Conservation (phyloP, 1,140 invertebrate genomes). For the Leptopilina boulardi region DNA sequence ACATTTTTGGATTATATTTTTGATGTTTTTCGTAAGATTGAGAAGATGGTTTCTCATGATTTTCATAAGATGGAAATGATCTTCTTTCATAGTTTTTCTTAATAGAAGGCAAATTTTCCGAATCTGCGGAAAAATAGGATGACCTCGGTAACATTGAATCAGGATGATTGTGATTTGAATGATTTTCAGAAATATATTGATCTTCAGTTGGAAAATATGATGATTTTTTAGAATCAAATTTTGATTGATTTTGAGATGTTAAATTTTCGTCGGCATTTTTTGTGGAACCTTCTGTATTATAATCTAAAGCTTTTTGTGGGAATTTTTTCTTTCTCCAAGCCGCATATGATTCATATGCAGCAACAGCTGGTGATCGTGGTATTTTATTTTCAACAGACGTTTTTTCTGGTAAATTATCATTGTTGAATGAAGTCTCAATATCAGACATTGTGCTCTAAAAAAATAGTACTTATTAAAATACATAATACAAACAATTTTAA, state of each 20-base stretch:
- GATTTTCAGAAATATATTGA: background rate
- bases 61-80: background rate
- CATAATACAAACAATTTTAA: background rate
- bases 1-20: background rate
- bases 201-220: conserved; percentile 2
- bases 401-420: background rate
- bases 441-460: background rate
- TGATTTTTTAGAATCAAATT: background rate
- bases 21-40: background rate
- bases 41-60: background rate
- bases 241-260: background rate
- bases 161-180: conserved; percentile 1
- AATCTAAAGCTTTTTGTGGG: conserved; percentile 27
- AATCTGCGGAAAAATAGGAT: background rate
- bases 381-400: background rate
- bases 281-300: background rate
- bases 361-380: conserved; percentile 15
- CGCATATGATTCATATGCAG: conserved; percentile 56
- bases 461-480: background rate
- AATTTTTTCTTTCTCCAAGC: conserved; percentile 62
- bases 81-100: background rate
- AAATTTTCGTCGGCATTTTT: conserved; percentile 8
- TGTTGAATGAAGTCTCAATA: background rate
- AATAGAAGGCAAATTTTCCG: background rate
- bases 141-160: conserved; percentile 11